Evolutionary conservation across 1,140 invertebrate species (phyloP).

Genomic region (Drosophila takahashii): DNA sequence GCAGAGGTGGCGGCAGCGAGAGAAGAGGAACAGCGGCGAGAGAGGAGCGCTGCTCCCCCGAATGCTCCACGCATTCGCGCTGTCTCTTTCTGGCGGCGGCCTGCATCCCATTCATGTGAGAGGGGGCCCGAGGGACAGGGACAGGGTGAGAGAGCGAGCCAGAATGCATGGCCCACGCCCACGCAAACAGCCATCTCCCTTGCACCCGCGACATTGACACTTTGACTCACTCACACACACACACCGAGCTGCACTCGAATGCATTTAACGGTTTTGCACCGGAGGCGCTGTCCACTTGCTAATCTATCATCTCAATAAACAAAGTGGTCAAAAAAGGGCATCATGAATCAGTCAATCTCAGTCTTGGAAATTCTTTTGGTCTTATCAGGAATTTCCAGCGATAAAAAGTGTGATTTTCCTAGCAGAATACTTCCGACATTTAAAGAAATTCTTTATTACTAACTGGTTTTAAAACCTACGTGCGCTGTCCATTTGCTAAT

Average conservation of each 20-base stretch:
- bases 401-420: not conserved
- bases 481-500: not conserved
- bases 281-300: constrained; percentile 16
- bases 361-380: not conserved
- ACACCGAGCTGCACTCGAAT: constrained; percentile 1
- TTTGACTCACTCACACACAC: constrained; percentile 32
- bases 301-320: not conserved
- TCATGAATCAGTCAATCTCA: constrained; percentile 22
- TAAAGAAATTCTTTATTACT: too few relatives aligned
- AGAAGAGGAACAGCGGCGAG: constrained; percentile 7
- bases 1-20: constrained; percentile 5
- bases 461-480: not conserved
- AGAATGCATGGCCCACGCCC: constrained; percentile 32
- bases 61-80: constrained; percentile 12
- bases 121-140: not conserved
- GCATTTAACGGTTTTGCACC: constrained; percentile 8
- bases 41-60: not conserved
- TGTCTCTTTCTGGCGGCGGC: constrained; percentile 8
- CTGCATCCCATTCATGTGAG: constrained; percentile 5
- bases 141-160: constrained; percentile 2
- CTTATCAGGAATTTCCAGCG: not conserved
- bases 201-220: constrained; percentile 54
- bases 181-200: constrained; percentile 7
- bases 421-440: not conserved
- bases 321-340: not conserved